phyloP scores from a whole-genome alignment of 1,140 invertebrate genomes.

The Ptiloglossa arizonensis region DNA sequence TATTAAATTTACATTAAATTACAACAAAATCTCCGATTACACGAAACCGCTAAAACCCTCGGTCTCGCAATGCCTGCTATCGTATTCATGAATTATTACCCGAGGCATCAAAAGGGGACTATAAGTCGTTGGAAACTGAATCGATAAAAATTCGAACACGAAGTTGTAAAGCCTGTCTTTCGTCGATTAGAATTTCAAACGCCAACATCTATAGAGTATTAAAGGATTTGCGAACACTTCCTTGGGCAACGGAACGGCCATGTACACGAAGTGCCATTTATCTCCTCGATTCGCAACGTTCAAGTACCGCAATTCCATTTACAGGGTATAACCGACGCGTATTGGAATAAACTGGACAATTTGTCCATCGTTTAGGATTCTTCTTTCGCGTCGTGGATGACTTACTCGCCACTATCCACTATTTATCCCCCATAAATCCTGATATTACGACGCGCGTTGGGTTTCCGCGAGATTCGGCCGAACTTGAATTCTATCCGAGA shows the following conservation, averaged over 20 bases:
- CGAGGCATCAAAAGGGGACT: too few relatives aligned
- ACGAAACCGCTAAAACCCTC: too few relatives aligned
- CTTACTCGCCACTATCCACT: neutral
- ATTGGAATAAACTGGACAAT: slow-evolving; percentile 34
- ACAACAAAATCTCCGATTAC: too few relatives aligned
- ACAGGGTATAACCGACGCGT: slow-evolving; percentile 13
- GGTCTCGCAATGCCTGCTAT: too few relatives aligned
- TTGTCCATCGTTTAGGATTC: slow-evolving; percentile 26
- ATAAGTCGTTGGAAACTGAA: too few relatives aligned
- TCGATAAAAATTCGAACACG: neutral
- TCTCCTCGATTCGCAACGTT: slow-evolving; percentile 28
- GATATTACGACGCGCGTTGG: slow-evolving; percentile 33
- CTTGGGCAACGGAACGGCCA: neutral
- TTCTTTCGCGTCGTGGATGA: slow-evolving; percentile 8
- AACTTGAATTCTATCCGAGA: slow-evolving; percentile 31
- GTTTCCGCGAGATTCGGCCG: slow-evolving; percentile 29
- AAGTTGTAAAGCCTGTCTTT: neutral
- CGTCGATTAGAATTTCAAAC: neutral
- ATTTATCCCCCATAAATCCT: slow-evolving; percentile 46
- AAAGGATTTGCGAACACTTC: neutral
- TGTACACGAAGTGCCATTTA: slow-evolving; percentile 13
- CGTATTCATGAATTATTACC: too few relatives aligned
- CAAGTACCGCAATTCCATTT: slow-evolving; percentile 40
- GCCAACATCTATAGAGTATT: neutral
- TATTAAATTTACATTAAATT: too few relatives aligned